These are phyloP conservation scores for Propithecus coquereli DNA, from an alignment of 2,113 vertebrate species.

Conservation along the genomic window DNA sequence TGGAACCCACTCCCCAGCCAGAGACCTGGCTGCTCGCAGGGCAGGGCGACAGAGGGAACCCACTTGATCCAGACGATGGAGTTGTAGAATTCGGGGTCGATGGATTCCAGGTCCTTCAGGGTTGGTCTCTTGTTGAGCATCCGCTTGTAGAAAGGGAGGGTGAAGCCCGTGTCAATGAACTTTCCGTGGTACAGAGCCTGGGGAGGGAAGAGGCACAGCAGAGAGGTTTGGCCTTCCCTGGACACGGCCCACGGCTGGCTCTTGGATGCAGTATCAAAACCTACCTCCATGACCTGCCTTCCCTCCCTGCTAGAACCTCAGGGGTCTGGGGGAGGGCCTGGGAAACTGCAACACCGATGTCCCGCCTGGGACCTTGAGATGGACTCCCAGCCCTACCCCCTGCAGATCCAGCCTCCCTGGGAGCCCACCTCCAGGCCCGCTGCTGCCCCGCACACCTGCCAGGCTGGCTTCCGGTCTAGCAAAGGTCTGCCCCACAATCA, in stretches of 20 bases:
- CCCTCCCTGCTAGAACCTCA: neutral
- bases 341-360: neutral
- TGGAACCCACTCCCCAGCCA: neutral
- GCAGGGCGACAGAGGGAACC: conserved; percentile 59
- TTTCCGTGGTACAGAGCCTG: conserved; percentile 97
- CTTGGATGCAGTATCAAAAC: neutral
- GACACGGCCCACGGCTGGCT: neutral
- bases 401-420: neutral
- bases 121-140: conserved; percentile 99
- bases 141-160: conserved; percentile 97
- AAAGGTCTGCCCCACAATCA: neutral
- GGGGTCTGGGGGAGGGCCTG: neutral
- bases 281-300: neutral
- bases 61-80: conserved; percentile 99
- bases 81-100: conserved; percentile 98
- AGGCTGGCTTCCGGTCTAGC: neutral
- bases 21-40: rapidly evolving
- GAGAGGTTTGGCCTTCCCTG: neutral
- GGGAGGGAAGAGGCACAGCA: neutral
- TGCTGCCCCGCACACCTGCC: neutral
- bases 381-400: neutral
- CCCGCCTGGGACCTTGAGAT: neutral
- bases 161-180: conserved; percentile 99
- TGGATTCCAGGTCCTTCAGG: conserved; percentile 97
- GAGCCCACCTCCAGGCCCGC: neutral